These are phyloP conservation scores for Rhorus exstirpatorius DNA, from an alignment of 2,888 invertebrate genomes.

Conservation along the genomic window DNA sequence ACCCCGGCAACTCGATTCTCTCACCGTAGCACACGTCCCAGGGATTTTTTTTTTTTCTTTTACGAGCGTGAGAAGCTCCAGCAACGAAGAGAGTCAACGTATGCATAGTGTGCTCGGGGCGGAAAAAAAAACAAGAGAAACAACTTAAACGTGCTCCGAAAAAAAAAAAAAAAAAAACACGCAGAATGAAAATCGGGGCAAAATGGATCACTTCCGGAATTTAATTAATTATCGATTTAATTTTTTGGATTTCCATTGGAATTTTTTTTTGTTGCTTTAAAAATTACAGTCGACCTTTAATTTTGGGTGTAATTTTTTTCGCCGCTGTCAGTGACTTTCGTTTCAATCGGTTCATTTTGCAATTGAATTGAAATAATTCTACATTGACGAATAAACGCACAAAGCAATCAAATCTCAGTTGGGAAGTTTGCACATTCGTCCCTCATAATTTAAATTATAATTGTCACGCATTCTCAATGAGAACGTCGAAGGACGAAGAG, in stretches of 20 bases:
- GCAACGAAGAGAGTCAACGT: conserved; percentile 43
- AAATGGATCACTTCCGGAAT: conserved; percentile 14
- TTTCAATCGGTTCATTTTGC: too few relatives aligned
- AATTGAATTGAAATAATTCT: too few relatives aligned
- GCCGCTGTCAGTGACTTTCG: too few relatives aligned
- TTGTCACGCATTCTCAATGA: not conserved
- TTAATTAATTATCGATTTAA: not conserved
- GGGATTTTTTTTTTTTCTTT: conserved; percentile 46
- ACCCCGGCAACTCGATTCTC: conserved; percentile 44
- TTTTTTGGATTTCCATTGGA: not conserved
- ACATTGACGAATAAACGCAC: too few relatives aligned
- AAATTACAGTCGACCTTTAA: too few relatives aligned
- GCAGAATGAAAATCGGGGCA: not conserved
- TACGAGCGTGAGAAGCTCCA: conserved; percentile 64
- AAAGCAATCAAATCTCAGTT: too few relatives aligned
- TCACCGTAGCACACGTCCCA: conserved; percentile 40
- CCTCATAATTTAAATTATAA: too few relatives aligned
- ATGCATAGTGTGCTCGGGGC: conserved; percentile 8
- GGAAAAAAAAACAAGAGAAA: conserved; percentile 19
- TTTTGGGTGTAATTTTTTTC: too few relatives aligned
- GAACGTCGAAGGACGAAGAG: not conserved
- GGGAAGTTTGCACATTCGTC: too few relatives aligned
- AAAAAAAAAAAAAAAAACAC: conserved; percentile 21
- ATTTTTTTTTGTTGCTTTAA: too few relatives aligned
- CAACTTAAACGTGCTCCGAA: conserved; percentile 30